These are phyloP conservation scores for Kryptolebias ocellatus DNA, from an alignment of 2,797 vertebrate species.

Conservation along the genomic window DNA sequence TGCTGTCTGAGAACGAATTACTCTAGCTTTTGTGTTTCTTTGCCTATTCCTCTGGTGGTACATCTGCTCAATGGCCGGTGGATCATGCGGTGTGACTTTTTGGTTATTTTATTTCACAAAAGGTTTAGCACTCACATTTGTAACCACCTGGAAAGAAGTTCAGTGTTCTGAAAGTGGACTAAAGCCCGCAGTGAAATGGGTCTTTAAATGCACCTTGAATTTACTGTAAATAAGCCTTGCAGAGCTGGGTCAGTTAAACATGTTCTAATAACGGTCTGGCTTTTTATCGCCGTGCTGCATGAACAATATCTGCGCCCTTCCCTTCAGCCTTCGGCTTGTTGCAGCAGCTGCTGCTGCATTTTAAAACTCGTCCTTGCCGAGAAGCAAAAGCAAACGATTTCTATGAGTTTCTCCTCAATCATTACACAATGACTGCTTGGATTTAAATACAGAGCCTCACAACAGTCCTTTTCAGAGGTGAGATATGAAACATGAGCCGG, in stretches of 20 bases:
- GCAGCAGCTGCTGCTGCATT: conserved; percentile 35
- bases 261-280: conserved; percentile 42
- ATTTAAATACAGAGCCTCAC: conserved; percentile 31
- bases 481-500: neutral
- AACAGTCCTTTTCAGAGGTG: conserved; percentile 8
- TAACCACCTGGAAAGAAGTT: conserved; percentile 15
- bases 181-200: conserved; percentile 40
- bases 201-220: conserved; percentile 50
- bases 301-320: conserved; percentile 32
- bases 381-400: conserved; percentile 47
- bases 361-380: conserved; percentile 34
- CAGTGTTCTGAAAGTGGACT: no score
- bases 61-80: conserved; percentile 6
- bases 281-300: conserved; percentile 19
- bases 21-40: conserved; percentile 8
- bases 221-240: conserved; percentile 49
- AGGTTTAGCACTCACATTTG: neutral
- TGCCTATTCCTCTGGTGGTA: conserved; percentile 6
- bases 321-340: conserved; percentile 28
- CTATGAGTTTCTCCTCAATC: conserved; percentile 51
- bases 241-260: conserved; percentile 32
- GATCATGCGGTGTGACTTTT: conserved; percentile 4
- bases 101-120: conserved; percentile 20
- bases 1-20: conserved; percentile 24
- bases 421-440: conserved; percentile 49